phyloP scores from a whole-genome alignment of 2,797 vertebrate species.

The Anguilla pacifica region DNA sequence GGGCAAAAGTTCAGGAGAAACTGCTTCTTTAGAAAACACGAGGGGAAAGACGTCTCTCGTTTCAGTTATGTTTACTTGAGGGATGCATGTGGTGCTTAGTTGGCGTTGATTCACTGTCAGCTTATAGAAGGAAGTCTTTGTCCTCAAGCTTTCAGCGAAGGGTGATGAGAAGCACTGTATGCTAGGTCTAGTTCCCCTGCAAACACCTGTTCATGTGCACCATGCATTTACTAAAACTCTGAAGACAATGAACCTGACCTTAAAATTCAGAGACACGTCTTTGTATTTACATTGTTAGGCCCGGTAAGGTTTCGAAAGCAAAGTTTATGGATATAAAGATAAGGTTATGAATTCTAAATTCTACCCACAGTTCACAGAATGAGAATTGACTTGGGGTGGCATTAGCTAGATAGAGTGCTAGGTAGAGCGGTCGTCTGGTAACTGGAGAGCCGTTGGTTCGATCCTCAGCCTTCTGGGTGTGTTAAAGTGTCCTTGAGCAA shows the following conservation, averaged over 20 bases:
- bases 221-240: not conserved
- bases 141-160: not conserved
- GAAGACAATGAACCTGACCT: not conserved
- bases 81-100: conserved; percentile 12
- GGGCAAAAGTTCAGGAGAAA: conserved; percentile 28
- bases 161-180: not conserved
- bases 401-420: too few relatives aligned
- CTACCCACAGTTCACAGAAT: too few relatives aligned
- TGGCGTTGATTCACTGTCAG: not conserved
- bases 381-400: too few relatives aligned
- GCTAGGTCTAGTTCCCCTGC: not conserved
- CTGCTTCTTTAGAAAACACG: not conserved
- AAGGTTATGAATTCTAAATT: too few relatives aligned
- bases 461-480: too few relatives aligned
- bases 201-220: not conserved
- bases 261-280: not conserved
- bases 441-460: too few relatives aligned
- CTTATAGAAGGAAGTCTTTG: not conserved
- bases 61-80: conserved; percentile 15
- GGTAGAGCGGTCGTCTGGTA: too few relatives aligned
- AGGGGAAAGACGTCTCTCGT: conserved; percentile 3
- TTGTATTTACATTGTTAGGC: not conserved
- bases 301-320: not conserved
- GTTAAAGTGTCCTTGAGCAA: too few relatives aligned
- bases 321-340: not conserved